Conservation (phyloP, 1,140 invertebrate species). For the Babylonia areolata region DNA sequence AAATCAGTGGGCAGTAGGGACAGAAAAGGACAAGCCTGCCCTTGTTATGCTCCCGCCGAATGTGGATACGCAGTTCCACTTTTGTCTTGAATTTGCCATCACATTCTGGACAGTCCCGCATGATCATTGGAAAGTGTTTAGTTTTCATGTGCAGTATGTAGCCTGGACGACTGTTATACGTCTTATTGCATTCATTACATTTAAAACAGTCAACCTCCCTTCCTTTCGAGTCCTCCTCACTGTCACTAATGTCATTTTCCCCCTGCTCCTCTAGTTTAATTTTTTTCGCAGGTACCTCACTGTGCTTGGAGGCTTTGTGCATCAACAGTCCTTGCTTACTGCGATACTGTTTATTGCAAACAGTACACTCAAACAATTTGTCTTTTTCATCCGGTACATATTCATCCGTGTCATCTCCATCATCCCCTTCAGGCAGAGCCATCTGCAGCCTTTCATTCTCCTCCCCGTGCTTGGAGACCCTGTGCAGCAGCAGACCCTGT, state of each 20-base stretch:
- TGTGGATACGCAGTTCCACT: slow-evolving; percentile 6
- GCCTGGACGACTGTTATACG: not conserved
- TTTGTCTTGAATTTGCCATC: slow-evolving; percentile 11
- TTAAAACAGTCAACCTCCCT: not conserved
- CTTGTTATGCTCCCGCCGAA: not conserved
- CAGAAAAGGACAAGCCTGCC: slow-evolving; percentile 20
- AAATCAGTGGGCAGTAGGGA: not conserved
- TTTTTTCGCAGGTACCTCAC: not conserved
- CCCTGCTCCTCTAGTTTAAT: not conserved
- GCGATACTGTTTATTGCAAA: not conserved
- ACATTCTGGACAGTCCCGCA: not conserved
- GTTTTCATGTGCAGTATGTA: slow-evolving; percentile 6
- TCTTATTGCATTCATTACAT: not conserved
- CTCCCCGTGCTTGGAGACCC: slow-evolving; percentile 7
- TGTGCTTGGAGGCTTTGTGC: not conserved
- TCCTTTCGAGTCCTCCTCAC: not conserved
- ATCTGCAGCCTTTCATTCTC: not conserved
- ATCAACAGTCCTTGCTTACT: not conserved
- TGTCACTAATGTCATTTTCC: not conserved
- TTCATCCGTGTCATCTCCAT: not conserved
- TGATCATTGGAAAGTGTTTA: not conserved
- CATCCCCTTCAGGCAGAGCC: not conserved
- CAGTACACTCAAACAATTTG: not conserved
- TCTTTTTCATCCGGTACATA: not conserved
- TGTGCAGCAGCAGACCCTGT: slow-evolving; percentile 14